A percentile compares a stretch with the other conserved stretches of the same genome.
Evolutionary conservation across 1,140 invertebrate species (phyloP).

Genomic region (Diorhabda elongata): DNA sequence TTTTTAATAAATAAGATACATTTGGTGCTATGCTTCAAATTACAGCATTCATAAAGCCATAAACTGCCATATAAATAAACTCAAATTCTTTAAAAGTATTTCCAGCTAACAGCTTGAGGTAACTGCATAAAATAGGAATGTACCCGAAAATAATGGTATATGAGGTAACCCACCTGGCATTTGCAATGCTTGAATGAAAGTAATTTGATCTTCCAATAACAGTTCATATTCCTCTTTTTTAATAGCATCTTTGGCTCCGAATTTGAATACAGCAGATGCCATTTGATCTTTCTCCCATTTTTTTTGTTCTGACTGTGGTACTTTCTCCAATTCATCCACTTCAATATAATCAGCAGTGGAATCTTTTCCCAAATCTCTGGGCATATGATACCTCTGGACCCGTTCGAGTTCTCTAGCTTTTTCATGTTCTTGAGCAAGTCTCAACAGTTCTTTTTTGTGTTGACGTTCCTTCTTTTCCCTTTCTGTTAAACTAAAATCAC

Average conservation of each 20-base stretch:
- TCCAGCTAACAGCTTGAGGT: too few species aligned
- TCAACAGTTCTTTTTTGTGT: conserved; percentile 87
- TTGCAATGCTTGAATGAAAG: conserved; percentile 92
- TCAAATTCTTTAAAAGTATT: too few species aligned
- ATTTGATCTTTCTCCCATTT: conserved; percentile 99
- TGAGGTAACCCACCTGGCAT: conserved; percentile 65
- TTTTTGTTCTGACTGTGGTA: conserved; percentile 88
- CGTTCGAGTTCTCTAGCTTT: conserved; percentile 87
- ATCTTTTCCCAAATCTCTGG: conserved; percentile 69
- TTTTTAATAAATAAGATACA: too few species aligned
- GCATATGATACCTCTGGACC: conserved; percentile 91
- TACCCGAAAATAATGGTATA: too few species aligned
- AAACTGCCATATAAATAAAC: too few species aligned
- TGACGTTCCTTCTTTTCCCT: conserved; percentile 78
- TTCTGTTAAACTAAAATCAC: conserved; percentile 69
- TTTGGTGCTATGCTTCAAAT: too few species aligned
- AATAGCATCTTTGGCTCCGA: conserved; percentile 82
- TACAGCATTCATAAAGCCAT: too few species aligned
- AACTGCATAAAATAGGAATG: too few species aligned
- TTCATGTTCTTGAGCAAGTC: conserved; percentile 93
- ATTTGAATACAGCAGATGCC: conserved; percentile 83
- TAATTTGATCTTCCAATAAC: conserved; percentile 92
- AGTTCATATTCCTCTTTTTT: conserved; percentile 88
- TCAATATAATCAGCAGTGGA: conserved; percentile 76
- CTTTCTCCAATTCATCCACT: conserved; percentile 80